Evolutionary conservation across 2,797 vertebrate species (phyloP), one percentile per base, ranked within the genome.

Genomic region (Hipposideros larvatus): DNA sequence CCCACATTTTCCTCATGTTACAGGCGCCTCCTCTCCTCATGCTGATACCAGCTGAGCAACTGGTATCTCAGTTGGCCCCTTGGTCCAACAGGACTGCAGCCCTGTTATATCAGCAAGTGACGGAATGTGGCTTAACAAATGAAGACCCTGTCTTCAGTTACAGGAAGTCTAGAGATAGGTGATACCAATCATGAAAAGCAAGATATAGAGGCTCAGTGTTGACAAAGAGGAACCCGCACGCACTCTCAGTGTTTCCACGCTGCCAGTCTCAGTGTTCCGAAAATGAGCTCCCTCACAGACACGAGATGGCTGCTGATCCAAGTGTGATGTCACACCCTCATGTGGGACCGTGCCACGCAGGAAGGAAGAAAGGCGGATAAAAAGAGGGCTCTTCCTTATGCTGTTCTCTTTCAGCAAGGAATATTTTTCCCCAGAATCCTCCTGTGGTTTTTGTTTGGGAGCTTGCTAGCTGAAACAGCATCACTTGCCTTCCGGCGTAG

Each of bases 171-270:
- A 43, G n/a, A 34, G 43, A 51, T 37, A 4, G 9, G 82, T 68
- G 46, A 66, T 37, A 68, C 31, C 46, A 84, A n/a, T 16, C 11
- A 7, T 77, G 10, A 9, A 37, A 37, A 37, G 37, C 37, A 37
- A 37, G 6, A 15, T 0, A 7, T 21, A 6, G n/a, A 85, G 66
- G 11, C 43, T 41, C 7, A 0, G 10, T 31, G 19, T 59, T 59
- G 9, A 61, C 63, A 6, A 10, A 21, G 48, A 79, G 28, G 53
- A 70, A 31, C 5, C 7, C 5, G 14, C 22, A 4, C 37, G 2
- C 22, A 4, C 55, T 68, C 41, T 34, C 28, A 2, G 4, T 68
- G 79, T 61, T 46, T 34, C 51, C 43, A 18, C 21, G 8, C 18
- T 48, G 46, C 61, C 55, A 13, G 48, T n/a, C 31, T 68, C 43